Evolutionary conservation across 1,140 invertebrate genomes (phyloP).

Genomic region (Saccostrea echinata): DNA sequence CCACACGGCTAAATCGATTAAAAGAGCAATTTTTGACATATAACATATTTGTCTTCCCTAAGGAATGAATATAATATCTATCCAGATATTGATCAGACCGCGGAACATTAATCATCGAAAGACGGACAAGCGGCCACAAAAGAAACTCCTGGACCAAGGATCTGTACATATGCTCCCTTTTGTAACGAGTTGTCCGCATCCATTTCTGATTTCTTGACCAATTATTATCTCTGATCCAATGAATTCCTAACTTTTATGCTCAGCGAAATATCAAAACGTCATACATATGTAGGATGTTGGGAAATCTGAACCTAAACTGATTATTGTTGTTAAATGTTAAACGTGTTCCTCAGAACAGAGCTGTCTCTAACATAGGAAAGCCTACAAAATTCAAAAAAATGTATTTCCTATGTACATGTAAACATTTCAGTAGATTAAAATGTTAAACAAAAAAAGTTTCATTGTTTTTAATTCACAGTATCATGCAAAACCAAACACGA

Average conservation of each 20-base stretch:
- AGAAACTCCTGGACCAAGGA: background rate
- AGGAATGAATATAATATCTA: constrained; percentile 30
- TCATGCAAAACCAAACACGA: too few relatives aligned
- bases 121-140: background rate
- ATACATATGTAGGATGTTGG: too few relatives aligned
- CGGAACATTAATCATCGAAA: constrained; percentile 1
- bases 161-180: background rate
- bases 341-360: too few relatives aligned
- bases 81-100: background rate
- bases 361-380: too few relatives aligned
- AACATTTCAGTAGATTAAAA: too few relatives aligned
- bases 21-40: constrained; percentile 30
- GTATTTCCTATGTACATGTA: too few relatives aligned
- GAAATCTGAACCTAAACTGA: too few relatives aligned
- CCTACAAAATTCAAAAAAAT: too few relatives aligned
- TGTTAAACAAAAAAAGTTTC: too few relatives aligned
- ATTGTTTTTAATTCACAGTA: too few relatives aligned
- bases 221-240: background rate
- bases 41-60: background rate
- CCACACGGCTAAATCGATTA: constrained; percentile 2
- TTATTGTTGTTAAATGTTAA: too few relatives aligned
- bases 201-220: background rate
- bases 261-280: background rate
- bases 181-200: background rate
- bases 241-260: background rate